Evolutionary conservation across 2,113 vertebrate genomes (phyloP).

Genomic region (Lates calcarifer): DNA sequence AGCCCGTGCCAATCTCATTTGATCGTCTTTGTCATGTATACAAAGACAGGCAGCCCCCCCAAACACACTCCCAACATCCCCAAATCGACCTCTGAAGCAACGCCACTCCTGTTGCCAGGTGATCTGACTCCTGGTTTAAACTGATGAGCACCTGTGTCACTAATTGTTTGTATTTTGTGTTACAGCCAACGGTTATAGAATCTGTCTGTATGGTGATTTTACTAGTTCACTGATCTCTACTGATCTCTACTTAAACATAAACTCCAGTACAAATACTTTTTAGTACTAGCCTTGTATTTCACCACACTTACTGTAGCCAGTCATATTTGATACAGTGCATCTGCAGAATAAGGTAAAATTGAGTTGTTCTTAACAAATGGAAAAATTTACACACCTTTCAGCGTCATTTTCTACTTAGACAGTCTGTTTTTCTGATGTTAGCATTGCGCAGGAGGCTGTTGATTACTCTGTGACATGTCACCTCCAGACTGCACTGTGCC

Average conservation of each 20-base stretch:
- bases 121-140: not conserved
- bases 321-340: slow-evolving; percentile 37
- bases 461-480: slow-evolving; percentile 16
- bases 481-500: slow-evolving; percentile 51
- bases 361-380: slow-evolving; percentile 19
- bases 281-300: slow-evolving; percentile 7
- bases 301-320: slow-evolving; percentile 37
- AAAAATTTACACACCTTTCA: slow-evolving; percentile 12
- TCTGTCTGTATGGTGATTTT: slow-evolving; percentile 14
- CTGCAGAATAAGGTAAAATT: slow-evolving; percentile 18
- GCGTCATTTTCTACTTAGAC: slow-evolving; percentile 24
- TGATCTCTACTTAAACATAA: not conserved
- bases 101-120: not conserved
- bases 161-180: not conserved
- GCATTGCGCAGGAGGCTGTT: slow-evolving; percentile 1
- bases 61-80: slow-evolving; percentile 5
- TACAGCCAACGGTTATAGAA: not conserved
- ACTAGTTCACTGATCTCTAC: not conserved
- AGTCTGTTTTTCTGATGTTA: slow-evolving; percentile 13
- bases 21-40: slow-evolving; percentile 46
- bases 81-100: slow-evolving; percentile 10
- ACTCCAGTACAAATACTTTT: not conserved
- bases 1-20: slow-evolving; percentile 35
- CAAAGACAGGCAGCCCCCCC: slow-evolving; percentile 66
- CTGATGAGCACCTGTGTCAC: not conserved